Percentiles rank a stretch among this genome's conserved stretches.
Evolutionary conservation across 1,140 invertebrate genomes (phyloP).

Genomic region (Trinorchestia longiramus): DNA sequence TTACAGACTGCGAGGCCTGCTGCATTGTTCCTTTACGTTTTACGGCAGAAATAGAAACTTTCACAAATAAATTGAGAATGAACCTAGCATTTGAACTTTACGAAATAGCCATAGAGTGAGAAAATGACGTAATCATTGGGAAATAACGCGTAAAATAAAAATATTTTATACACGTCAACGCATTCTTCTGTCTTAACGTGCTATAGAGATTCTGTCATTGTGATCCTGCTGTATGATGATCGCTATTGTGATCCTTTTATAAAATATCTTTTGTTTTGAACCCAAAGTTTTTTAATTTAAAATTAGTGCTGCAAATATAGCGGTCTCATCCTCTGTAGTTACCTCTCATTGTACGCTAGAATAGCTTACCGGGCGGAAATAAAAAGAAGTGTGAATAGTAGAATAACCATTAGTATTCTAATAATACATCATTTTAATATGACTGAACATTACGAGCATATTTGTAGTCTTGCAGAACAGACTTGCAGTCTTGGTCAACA

Average conservation of each 20-base stretch:
- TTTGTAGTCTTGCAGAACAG: not conserved
- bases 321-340: not conserved
- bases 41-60: not conserved
- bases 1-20: not conserved
- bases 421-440: not conserved
- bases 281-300: too few species aligned
- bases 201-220: not conserved
- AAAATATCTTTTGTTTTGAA: not conserved
- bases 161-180: not conserved
- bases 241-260: not conserved
- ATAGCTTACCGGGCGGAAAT: not conserved
- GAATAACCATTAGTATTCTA: not conserved
- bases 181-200: not conserved
- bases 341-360: not conserved
- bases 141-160: not conserved
- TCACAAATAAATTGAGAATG: not conserved
- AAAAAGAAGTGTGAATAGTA: not conserved
- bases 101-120: not conserved
- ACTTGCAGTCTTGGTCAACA: not conserved
- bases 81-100: not conserved
- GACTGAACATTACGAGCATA: not conserved
- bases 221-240: not conserved
- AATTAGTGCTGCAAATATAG: too few species aligned
- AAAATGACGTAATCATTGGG: not conserved
- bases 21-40: not conserved